A percentile compares a stretch with the other conserved stretches of the same genome.
These are phyloP conservation scores for Origma solitaria DNA, from an alignment of 2,113 vertebrate species.

Conservation along the genomic window DNA sequence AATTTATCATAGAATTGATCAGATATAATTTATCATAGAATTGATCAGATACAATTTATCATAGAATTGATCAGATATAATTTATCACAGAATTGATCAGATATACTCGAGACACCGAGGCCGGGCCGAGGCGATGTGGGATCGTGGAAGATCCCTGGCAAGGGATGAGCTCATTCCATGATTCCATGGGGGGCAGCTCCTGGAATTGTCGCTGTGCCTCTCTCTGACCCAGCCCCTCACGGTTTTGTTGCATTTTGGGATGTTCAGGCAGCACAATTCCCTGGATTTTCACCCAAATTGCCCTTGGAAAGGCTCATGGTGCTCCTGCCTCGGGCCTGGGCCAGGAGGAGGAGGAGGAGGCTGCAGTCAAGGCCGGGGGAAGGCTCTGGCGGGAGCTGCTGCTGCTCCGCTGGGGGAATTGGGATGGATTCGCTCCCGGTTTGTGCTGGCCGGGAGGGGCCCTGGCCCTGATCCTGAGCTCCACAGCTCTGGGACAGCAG, in stretches of 20 bases:
- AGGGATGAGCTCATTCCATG: too few species aligned
- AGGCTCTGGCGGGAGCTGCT: neutral
- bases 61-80: too few species aligned
- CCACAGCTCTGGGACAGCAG: neutral
- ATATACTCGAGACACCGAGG: too few species aligned
- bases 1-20: too few species aligned
- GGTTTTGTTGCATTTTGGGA: neutral
- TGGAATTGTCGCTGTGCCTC: neutral
- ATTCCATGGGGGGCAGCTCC: too few species aligned
- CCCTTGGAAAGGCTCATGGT: neutral
- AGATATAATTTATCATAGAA: too few species aligned
- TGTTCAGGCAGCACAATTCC: neutral
- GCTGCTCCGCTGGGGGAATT: neutral
- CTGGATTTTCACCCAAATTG: neutral
- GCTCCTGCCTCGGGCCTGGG: too few species aligned
- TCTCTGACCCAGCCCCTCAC: too few species aligned
- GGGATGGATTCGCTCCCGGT: neutral
- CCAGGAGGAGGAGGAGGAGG: neutral
- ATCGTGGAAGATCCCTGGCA: too few species aligned
- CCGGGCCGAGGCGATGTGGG: too few species aligned
- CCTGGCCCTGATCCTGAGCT: neutral
- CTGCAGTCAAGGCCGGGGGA: neutral
- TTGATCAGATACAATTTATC: too few species aligned
- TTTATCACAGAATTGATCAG: too few species aligned
- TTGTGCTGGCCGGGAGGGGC: neutral